Evolutionary conservation across 2,113 vertebrate genomes (phyloP).

Genomic region (Oenanthe melanoleuca): DNA sequence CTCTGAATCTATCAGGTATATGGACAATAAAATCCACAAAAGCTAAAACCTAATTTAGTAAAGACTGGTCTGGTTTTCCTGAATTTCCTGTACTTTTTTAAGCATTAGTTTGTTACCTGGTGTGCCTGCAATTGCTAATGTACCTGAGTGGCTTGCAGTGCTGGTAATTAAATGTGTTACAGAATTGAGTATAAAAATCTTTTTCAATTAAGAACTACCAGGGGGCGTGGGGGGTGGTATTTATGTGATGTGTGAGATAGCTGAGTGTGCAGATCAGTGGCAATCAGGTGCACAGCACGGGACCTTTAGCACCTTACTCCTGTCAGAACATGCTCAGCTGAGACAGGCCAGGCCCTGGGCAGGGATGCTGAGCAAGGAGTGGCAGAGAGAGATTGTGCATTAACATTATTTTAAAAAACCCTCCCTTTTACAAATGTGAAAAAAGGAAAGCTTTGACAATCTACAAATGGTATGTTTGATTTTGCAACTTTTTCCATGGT

Average conservation of each 20-base stretch:
- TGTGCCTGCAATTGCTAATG: not conserved
- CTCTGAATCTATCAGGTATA: slow-evolving; percentile 57
- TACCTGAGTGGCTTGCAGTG: not conserved
- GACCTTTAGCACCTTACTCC: not conserved
- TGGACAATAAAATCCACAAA: slow-evolving; percentile 61
- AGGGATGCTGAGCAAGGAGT: fast-evolving
- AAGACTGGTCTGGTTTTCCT: slow-evolving; percentile 27
- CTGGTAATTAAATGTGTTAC: not conserved
- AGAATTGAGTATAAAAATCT: not conserved
- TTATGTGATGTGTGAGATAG: not conserved
- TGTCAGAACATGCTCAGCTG: fast-evolving
- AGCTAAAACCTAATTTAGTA: slow-evolving; percentile 46
- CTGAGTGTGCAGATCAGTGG: not conserved
- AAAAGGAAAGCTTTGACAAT: not conserved
- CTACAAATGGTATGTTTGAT: not conserved
- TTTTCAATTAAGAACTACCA: not conserved
- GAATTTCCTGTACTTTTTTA: slow-evolving; percentile 32
- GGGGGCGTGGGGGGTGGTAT: fast-evolving
- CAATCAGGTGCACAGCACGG: fast-evolving
- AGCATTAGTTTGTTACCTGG: not conserved
- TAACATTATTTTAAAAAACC: not conserved
- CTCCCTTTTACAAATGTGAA: not conserved
- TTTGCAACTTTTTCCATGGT: not conserved
- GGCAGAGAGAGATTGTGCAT: not conserved
- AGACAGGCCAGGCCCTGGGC: not conserved